Evolutionary conservation across 2,888 invertebrate genomes (phyloP).

Genomic region (Melitaea athalia): DNA sequence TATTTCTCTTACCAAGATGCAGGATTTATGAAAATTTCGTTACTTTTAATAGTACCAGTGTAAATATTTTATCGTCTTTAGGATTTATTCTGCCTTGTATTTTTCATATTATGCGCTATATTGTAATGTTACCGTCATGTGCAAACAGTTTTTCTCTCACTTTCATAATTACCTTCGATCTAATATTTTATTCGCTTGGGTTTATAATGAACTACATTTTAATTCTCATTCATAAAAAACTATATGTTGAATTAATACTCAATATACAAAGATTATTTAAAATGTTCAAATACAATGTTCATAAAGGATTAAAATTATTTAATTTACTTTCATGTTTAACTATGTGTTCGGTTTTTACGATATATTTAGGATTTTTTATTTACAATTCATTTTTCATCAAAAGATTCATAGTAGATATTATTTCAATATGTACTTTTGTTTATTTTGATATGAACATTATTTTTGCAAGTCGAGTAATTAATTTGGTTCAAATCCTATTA

Average conservation of each 20-base stretch:
- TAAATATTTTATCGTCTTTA: slow-evolving; percentile 3
- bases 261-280: slow-evolving; percentile 15
- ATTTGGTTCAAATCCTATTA: background rate
- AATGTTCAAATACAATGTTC: background rate
- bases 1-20: slow-evolving; percentile 24
- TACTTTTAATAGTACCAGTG: slow-evolving; percentile 13
- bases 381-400: background rate
- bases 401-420: background rate
- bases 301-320: background rate
- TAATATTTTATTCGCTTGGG: background rate
- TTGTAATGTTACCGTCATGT: background rate
- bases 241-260: slow-evolving; percentile 10
- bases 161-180: background rate
- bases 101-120: background rate
- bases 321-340: slow-evolving; percentile 5
- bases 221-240: background rate
- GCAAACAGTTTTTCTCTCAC: background rate
- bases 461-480: background rate
- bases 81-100: background rate
- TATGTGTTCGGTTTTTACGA: background rate
- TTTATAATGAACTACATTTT: slow-evolving; percentile 1
- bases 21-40: slow-evolving; percentile 23
- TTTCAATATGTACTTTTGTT: background rate
- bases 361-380: background rate
- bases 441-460: background rate